Evolutionary conservation across 2,888 invertebrate species (phyloP).

Genomic region (Ormyrus pomaceus): DNA sequence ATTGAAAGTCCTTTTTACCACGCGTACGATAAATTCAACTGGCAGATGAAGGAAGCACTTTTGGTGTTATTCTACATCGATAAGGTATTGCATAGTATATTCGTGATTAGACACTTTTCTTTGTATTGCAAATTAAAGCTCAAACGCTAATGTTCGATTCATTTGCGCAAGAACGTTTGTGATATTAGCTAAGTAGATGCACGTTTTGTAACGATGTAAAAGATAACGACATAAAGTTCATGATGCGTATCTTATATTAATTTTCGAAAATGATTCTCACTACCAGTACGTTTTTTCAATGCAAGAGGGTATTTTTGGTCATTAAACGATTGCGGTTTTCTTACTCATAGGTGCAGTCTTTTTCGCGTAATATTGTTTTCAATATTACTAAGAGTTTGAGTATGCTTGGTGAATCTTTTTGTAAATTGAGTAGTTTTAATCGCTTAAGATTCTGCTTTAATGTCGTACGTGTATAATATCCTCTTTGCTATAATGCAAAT

Average conservation of each 20-base stretch:
- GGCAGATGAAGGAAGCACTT: constrained; percentile 56
- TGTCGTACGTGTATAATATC: constrained; percentile 1
- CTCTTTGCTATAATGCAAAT: constrained; percentile 24
- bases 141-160: constrained; percentile 9
- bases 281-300: constrained; percentile 5
- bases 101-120: constrained; percentile 34
- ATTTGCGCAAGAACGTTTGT: constrained; percentile 13
- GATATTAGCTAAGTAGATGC: constrained; percentile 12
- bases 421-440: neutral
- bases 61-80: constrained; percentile 47
- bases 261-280: no score
- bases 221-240: constrained; percentile 2
- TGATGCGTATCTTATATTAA: constrained; percentile 5
- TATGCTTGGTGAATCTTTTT: no score
- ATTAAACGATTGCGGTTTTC: constrained; percentile 22
- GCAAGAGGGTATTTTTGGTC: constrained; percentile 14
- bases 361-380: constrained; percentile 21
- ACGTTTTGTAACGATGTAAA: constrained; percentile 10
- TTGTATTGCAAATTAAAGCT: constrained; percentile 23
- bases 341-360: constrained; percentile 44
- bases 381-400: neutral
- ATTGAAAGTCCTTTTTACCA: neutral
- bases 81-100: constrained; percentile 39
- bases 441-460: constrained; percentile 5
- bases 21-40: constrained; percentile 44